phyloP scores from a whole-genome alignment of 2,888 invertebrate genomes.

The Drosophila greeni region DNA sequence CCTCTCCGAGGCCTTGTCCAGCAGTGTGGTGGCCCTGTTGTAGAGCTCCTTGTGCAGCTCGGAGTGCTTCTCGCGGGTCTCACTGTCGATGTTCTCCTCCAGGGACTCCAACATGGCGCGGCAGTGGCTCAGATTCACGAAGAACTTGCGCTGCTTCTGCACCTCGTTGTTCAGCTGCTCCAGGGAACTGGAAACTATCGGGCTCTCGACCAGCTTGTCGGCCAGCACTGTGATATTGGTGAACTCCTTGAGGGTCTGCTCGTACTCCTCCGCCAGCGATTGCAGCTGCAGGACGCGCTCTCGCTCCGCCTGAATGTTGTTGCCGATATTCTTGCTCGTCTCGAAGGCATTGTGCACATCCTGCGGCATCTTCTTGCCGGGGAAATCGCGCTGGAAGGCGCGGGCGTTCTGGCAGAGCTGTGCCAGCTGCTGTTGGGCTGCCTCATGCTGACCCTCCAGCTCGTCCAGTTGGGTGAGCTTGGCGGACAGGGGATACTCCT shows the following conservation, averaged over 20 bases:
- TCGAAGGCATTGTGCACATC: slow-evolving; percentile 85
- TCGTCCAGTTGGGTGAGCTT: slow-evolving; percentile 86
- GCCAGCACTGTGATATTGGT: slow-evolving; percentile 91
- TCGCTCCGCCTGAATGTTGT: slow-evolving; percentile 84
- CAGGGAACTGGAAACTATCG: slow-evolving; percentile 86
- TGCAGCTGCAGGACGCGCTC: slow-evolving; percentile 87
- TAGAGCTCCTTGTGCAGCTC: slow-evolving; percentile 88
- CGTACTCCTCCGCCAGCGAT: slow-evolving; percentile 90
- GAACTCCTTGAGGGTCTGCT: slow-evolving; percentile 91
- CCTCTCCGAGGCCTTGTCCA: slow-evolving; percentile 89
- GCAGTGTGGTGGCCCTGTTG: slow-evolving; percentile 85
- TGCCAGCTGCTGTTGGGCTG: slow-evolving; percentile 82
- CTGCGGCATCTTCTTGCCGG: slow-evolving; percentile 84
- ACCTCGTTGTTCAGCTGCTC: slow-evolving; percentile 93
- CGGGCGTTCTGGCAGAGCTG: slow-evolving; percentile 83
- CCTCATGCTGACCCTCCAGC: slow-evolving; percentile 84
- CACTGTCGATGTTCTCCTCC: slow-evolving; percentile 89
- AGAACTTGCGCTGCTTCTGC: slow-evolving; percentile 93
- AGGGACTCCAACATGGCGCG: slow-evolving; percentile 91
- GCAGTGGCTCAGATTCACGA: slow-evolving; percentile 92
- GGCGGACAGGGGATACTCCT: slow-evolving; percentile 83
- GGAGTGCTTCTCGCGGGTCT: slow-evolving; percentile 86
- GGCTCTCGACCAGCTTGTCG: slow-evolving; percentile 88
- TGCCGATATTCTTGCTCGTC: slow-evolving; percentile 84
- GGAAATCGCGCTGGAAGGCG: slow-evolving; percentile 84